Conservation (phyloP, 2,797 vertebrate genomes). For the Falco rusticolus region DNA sequence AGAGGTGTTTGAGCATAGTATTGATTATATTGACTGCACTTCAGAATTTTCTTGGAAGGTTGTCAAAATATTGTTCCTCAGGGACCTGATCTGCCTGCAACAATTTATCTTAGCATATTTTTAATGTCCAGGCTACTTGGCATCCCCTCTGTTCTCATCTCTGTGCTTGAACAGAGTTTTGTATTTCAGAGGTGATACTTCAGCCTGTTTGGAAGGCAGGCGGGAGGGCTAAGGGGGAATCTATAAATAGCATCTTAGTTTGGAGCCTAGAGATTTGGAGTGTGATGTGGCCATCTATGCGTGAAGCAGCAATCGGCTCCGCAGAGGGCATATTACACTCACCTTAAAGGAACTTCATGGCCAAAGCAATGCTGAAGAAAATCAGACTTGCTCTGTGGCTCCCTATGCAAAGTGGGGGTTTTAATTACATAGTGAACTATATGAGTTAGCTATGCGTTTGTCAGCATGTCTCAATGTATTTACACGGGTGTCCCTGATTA, state of each 20-base stretch:
- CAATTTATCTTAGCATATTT: not conserved
- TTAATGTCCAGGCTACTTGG: not conserved
- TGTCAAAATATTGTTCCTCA: not conserved
- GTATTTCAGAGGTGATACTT: not conserved
- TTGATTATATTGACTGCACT: not conserved
- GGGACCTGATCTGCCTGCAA: not conserved
- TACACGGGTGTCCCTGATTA: not conserved
- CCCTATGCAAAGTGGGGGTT: not conserved
- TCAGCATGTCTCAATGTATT: not conserved
- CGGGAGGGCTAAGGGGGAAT: not conserved
- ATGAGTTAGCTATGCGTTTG: fast-evolving
- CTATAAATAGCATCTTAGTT: not conserved
- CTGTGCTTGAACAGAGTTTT: not conserved
- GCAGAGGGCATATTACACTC: not conserved
- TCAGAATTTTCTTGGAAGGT: not conserved
- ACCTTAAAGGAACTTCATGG: not conserved
- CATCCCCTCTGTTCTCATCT: not conserved
- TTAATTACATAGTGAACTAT: fast-evolving
- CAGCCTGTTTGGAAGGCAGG: not conserved
- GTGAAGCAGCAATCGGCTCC: not conserved
- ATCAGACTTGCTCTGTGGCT: not conserved
- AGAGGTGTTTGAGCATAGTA: not conserved
- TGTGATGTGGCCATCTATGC: not conserved
- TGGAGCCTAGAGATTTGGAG: not conserved
- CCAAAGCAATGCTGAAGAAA: not conserved